Percentiles rank a stretch among this genome's conserved stretches.
These are phyloP conservation scores for Penaeus monodon DNA, from an alignment of 2,888 invertebrate species.

Conservation along the genomic window DNA sequence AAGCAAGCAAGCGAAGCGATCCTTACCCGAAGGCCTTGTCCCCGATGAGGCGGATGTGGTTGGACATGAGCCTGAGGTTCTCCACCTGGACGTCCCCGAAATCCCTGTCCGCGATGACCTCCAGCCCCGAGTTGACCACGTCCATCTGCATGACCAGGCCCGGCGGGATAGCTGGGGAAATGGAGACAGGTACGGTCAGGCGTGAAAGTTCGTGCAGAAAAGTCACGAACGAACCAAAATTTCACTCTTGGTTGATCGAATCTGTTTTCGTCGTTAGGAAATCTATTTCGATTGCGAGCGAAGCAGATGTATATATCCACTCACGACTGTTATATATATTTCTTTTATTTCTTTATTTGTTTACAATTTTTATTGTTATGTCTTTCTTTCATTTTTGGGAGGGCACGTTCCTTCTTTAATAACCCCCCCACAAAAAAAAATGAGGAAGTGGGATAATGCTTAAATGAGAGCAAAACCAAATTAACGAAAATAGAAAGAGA, in stretches of 20 bases:
- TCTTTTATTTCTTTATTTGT: constrained; percentile 21
- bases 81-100: constrained; percentile 49
- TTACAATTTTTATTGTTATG: too few relatives aligned
- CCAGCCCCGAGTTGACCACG: constrained; percentile 57
- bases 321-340: constrained; percentile 1
- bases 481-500: too few relatives aligned
- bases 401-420: too few relatives aligned
- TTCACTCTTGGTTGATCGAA: neutral
- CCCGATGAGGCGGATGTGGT: constrained; percentile 51
- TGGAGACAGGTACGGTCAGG: constrained; percentile 1
- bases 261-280: neutral
- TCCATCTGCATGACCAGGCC: constrained; percentile 59
- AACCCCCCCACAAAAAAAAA: too few relatives aligned
- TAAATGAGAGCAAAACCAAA: too few relatives aligned
- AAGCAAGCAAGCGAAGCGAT: too few relatives aligned
- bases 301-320: constrained; percentile 3
- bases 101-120: constrained; percentile 51
- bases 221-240: neutral
- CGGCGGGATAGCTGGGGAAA: constrained; percentile 41
- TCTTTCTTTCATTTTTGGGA: too few relatives aligned
- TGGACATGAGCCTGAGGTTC: constrained; percentile 60
- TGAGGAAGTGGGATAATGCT: too few relatives aligned
- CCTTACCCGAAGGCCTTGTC: constrained; percentile 57
- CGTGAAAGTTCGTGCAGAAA: constrained; percentile 24
- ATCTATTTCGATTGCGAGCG: too few relatives aligned